Evolutionary conservation across 2,113 vertebrate genomes (phyloP).

Genomic region (Ceratotherium simum): DNA sequence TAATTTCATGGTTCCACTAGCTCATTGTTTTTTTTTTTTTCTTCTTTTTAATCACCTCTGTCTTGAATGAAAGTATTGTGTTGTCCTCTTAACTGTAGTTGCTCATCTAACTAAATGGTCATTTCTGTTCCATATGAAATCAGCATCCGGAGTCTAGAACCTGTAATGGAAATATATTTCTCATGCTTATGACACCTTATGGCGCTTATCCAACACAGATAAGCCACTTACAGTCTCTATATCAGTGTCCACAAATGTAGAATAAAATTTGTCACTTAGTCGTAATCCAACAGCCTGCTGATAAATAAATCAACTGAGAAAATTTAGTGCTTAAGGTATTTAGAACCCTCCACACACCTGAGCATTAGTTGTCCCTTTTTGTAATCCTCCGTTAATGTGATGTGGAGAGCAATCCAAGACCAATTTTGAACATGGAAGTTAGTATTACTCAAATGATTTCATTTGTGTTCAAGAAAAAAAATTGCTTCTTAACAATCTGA

Average conservation of each 20-base stretch:
- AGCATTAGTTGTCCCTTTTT: background rate
- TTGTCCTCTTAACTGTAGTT: background rate
- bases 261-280: background rate
- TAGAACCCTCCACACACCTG: background rate
- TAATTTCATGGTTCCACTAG: background rate
- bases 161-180: background rate
- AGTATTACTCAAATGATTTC: slow-evolving; percentile 61
- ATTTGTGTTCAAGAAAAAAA: slow-evolving; percentile 55
- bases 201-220: background rate
- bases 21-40: background rate
- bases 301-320: slow-evolving; percentile 5
- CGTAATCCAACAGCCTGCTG: background rate
- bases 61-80: background rate
- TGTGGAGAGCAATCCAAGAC: background rate
- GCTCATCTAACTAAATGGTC: background rate
- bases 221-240: background rate
- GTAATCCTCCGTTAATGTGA: background rate
- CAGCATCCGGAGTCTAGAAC: background rate
- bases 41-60: background rate
- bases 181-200: background rate
- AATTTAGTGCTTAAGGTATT: background rate
- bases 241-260: background rate
- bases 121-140: background rate
- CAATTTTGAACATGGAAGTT: slow-evolving; percentile 63
- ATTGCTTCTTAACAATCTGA: slow-evolving; percentile 55